phyloP scores from a whole-genome alignment of 2,888 invertebrate genomes.

The Keiferia lycopersicella region DNA sequence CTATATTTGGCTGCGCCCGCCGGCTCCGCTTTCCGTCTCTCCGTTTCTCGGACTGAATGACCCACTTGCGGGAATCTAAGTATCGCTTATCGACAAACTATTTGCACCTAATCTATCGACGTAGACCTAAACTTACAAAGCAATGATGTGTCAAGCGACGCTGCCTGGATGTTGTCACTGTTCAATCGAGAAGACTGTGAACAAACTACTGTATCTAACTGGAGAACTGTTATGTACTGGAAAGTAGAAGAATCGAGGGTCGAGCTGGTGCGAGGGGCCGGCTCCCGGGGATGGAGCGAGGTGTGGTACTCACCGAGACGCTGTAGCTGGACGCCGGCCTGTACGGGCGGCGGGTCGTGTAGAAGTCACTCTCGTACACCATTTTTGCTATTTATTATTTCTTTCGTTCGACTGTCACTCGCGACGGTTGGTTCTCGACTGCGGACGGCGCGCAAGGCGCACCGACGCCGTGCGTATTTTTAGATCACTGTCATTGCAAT shows the following conservation, averaged over 20 bases:
- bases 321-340: conserved; percentile 90
- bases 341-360: conserved; percentile 92
- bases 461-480: conserved; percentile 67
- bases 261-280: conserved; percentile 67
- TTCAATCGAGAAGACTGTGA: conserved; percentile 48
- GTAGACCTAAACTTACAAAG: conserved; percentile 38
- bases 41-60: conserved; percentile 65
- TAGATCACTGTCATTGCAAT: conserved; percentile 81
- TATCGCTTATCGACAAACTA: conserved; percentile 24
- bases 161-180: conserved; percentile 42
- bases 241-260: conserved; percentile 56
- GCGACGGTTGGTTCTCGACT: conserved; percentile 78
- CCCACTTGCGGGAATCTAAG: conserved; percentile 64
- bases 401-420: conserved; percentile 73
- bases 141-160: conserved; percentile 62
- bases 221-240: conserved; percentile 30
- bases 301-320: conserved; percentile 83
- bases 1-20: conserved; percentile 81
- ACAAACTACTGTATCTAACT: conserved; percentile 17
- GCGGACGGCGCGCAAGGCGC: conserved; percentile 53
- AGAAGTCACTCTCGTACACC: conserved; percentile 97
- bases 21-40: conserved; percentile 70
- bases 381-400: conserved; percentile 78
- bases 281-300: conserved; percentile 67
- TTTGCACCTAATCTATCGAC: conserved; percentile 28